Conservation (phyloP, 92 coral and sea anemone genomes). For the Heteractis magnifica region DNA sequence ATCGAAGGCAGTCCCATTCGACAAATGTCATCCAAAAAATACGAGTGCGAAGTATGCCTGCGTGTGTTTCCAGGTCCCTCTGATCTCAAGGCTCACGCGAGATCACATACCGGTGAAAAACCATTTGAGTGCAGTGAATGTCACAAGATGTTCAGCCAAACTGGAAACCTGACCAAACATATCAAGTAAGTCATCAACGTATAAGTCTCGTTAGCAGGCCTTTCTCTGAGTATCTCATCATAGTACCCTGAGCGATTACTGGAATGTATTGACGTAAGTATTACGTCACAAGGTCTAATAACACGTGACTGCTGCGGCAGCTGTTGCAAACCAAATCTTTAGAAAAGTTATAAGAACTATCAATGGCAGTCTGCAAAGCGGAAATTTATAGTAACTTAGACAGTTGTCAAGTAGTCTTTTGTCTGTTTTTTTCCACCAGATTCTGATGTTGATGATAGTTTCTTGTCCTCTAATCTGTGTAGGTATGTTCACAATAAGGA, state of each 20-base stretch:
- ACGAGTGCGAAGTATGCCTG: conserved; percentile 60
- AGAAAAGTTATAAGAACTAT: no score
- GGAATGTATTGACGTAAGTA: no score
- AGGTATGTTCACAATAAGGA: conserved; percentile 78
- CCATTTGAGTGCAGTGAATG: conserved; percentile 73
- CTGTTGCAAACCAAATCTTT: no score
- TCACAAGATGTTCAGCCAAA: conserved; percentile 71
- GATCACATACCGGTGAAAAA: conserved; percentile 84
- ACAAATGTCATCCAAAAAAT: conserved; percentile 42
- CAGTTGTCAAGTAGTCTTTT: no score
- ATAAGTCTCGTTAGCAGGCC: background rate
- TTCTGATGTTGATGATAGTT: background rate
- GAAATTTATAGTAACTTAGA: no score
- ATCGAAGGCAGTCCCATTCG: conserved; percentile 65
- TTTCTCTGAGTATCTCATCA: no score
- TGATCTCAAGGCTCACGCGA: conserved; percentile 65
- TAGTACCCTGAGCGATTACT: no score
- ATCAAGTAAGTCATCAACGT: conserved; percentile 43
- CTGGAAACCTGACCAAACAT: conserved; percentile 79
- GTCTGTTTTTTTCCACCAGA: background rate
- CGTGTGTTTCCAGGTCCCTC: conserved; percentile 86
- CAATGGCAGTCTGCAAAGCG: no score
- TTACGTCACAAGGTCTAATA: no score
- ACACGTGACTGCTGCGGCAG: no score
- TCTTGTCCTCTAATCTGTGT: background rate